Conservation (phyloP, 2,797 vertebrate genomes). For the Arrhamphus sclerolepis region DNA sequence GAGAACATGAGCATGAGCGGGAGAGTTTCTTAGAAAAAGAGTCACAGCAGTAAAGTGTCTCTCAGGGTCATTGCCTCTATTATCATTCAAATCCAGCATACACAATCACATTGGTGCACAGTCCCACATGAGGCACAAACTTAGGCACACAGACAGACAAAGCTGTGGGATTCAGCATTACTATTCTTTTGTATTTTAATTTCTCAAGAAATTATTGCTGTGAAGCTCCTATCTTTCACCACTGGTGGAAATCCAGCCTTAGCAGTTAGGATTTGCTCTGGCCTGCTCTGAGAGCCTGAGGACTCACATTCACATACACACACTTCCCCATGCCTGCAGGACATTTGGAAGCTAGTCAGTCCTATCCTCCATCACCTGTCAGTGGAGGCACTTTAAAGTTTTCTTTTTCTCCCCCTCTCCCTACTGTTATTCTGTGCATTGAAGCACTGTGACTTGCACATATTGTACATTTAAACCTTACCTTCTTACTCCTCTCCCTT, state of each 20-base stretch:
- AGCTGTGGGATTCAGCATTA: conserved; percentile 42
- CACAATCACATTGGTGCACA: conserved; percentile 19
- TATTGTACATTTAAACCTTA: neutral
- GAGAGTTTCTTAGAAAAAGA: conserved; percentile 50
- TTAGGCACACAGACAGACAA: neutral
- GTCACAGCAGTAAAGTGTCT: conserved; percentile 61
- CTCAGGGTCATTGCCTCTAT: conserved; percentile 68
- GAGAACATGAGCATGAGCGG: conserved; percentile 55
- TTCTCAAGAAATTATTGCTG: conserved; percentile 44
- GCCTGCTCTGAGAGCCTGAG: conserved; percentile 27
- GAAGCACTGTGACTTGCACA: conserved; percentile 4
- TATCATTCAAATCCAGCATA: conserved; percentile 68
- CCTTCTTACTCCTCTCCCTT: conserved; percentile 14
- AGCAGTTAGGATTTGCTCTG: conserved; percentile 50
- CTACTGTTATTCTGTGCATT: neutral
- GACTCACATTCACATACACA: conserved; percentile 26
- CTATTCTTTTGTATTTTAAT: conserved; percentile 9
- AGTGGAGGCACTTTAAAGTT: conserved; percentile 5
- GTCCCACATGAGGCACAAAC: conserved; percentile 20
- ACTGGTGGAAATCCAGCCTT: conserved; percentile 59
- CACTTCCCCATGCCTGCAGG: conserved; percentile 24
- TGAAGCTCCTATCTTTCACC: conserved; percentile 58
- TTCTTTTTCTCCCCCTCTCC: neutral
- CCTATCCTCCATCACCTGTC: conserved; percentile 28
- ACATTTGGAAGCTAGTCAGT: conserved; percentile 32